Evolutionary conservation across 1,140 invertebrate genomes (phyloP).

Genomic region (Stenopsyche tienmushanensis): DNA sequence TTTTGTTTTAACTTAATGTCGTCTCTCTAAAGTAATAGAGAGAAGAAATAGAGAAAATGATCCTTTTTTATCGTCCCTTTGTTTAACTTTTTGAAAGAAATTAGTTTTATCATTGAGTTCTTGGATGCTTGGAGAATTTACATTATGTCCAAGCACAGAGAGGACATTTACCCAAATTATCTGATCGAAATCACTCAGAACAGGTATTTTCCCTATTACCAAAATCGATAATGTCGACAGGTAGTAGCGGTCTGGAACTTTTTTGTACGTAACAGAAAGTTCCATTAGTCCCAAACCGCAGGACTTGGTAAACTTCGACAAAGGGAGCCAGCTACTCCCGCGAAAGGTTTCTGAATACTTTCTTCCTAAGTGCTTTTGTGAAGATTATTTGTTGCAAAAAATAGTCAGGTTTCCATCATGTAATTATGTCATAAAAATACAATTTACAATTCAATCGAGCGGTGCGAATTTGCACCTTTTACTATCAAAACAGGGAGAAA

Average conservation of each 20-base stretch:
- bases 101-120: no score
- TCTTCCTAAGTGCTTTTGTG: slow-evolving; percentile 15
- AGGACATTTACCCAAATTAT: no score
- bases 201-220: slow-evolving; percentile 6
- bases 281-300: slow-evolving; percentile 34
- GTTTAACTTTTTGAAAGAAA: no score
- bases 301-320: slow-evolving; percentile 32
- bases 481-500: no score
- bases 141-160: no score
- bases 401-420: slow-evolving; percentile 2
- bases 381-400: slow-evolving; percentile 5
- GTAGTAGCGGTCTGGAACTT: slow-evolving; percentile 19
- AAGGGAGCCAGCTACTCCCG: slow-evolving; percentile 19
- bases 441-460: not conserved
- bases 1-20: no score
- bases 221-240: slow-evolving; percentile 14
- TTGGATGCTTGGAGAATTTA: no score
- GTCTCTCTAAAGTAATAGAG: no score
- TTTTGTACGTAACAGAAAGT: slow-evolving; percentile 24
- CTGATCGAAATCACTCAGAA: slow-evolving; percentile 10
- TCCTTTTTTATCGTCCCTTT: no score
- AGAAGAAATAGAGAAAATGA: no score
- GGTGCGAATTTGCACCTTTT: not conserved
- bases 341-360: slow-evolving; percentile 4
- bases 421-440: not conserved